Percentiles rank a stretch among this genome's conserved stretches.
phyloP scores from a whole-genome alignment of 2,888 invertebrate species.

The Stenodema calcarata region DNA sequence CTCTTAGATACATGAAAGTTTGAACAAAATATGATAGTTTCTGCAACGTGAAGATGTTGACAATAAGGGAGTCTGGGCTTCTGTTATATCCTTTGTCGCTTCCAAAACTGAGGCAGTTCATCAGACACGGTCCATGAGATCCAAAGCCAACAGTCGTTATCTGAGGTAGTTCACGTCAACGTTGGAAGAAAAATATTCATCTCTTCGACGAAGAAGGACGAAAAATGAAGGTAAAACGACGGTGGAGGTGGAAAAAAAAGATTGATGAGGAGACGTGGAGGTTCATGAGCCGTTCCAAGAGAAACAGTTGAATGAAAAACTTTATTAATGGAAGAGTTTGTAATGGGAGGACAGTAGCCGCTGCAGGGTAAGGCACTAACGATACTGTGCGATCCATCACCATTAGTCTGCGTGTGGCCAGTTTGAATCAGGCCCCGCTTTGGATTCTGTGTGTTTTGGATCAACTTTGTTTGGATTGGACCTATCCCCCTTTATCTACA shows the following conservation, averaged over 20 bases:
- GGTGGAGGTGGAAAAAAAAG: conserved; percentile 1
- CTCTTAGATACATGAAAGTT: too few species aligned
- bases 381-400: conserved; percentile 43
- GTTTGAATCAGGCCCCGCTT: not conserved
- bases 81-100: not conserved
- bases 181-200: not conserved
- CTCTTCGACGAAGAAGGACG: not conserved
- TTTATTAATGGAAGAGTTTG: conserved; percentile 50
- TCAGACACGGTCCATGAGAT: not conserved
- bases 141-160: not conserved
- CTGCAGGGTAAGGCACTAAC: conserved; percentile 30
- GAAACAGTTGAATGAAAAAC: conserved; percentile 44
- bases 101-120: not conserved
- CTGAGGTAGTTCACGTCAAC: not conserved
- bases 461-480: too few species aligned
- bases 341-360: conserved; percentile 35
- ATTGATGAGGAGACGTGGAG: conserved; percentile 14
- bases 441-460: not conserved
- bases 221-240: not conserved
- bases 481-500: too few species aligned
- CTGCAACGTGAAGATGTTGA: too few species aligned
- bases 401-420: conserved; percentile 43
- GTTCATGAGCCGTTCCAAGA: conserved; percentile 1
- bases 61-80: not conserved
- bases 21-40: too few species aligned